Conservation (phyloP, 2,888 invertebrate species). For the Julus scandinavius region DNA sequence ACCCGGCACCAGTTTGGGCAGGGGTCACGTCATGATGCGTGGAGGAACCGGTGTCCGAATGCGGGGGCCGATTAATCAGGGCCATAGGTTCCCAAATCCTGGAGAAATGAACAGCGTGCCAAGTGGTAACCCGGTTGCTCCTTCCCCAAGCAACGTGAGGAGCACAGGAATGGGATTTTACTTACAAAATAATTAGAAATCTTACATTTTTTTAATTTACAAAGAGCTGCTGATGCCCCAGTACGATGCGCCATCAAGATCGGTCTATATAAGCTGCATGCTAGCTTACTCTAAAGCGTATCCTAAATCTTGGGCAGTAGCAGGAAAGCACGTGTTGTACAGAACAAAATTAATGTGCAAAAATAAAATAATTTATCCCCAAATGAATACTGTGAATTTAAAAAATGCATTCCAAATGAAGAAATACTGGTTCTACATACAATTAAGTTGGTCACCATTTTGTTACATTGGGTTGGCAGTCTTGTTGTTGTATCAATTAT, state of each 20-base stretch:
- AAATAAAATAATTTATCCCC: conserved; percentile 25
- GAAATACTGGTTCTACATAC: too few species aligned
- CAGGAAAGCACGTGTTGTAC: background rate
- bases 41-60: conserved; percentile 50
- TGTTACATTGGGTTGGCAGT: background rate
- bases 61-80: conserved; percentile 49
- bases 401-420: too few species aligned
- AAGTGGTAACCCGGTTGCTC: background rate
- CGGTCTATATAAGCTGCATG: background rate
- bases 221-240: background rate
- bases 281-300: too few species aligned
- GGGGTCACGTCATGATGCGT: conserved; percentile 52
- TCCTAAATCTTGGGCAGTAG: background rate
- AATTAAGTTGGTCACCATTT: too few species aligned
- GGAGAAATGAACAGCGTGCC: background rate
- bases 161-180: conserved; percentile 53
- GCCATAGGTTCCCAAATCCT: conserved; percentile 50
- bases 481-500: too few species aligned
- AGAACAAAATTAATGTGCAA: conserved; percentile 8
- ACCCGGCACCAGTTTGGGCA: conserved; percentile 5
- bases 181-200: conserved; percentile 50
- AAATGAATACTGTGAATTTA: too few species aligned
- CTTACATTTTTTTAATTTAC: conserved; percentile 3
- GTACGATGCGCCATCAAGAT: background rate
- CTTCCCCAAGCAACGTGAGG: background rate